These are phyloP conservation scores for Musca vetustissima DNA, from an alignment of 1,140 invertebrate species.

Conservation along the genomic window DNA sequence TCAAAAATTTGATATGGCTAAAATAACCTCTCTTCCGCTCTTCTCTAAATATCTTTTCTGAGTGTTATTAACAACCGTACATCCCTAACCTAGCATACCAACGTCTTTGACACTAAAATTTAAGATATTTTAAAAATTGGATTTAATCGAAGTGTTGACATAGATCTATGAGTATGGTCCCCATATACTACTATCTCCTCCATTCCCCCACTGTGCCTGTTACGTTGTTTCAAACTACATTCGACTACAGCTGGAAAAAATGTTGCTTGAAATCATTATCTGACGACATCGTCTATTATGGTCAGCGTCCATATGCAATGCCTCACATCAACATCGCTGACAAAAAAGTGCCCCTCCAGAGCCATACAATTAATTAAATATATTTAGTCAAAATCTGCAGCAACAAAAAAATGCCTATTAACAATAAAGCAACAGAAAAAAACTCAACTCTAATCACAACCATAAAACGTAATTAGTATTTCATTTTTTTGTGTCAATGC, in stretches of 20 bases:
- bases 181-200: no score
- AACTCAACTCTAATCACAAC: background rate
- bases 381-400: conserved; percentile 15
- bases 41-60: no score
- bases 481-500: conserved; percentile 15
- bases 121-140: no score
- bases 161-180: no score
- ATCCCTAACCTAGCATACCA: no score
- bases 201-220: background rate
- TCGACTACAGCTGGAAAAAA: background rate
- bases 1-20: no score
- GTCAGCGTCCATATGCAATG: conserved; percentile 13
- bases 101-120: no score
- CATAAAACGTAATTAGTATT: conserved; percentile 18
- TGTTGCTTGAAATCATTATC: conserved; percentile 22
- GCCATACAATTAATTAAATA: conserved; percentile 21
- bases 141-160: no score
- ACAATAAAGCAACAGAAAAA: conserved; percentile 3
- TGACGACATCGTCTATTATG: conserved; percentile 14
- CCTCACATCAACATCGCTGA: no score
- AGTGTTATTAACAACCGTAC: no score
- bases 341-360: conserved; percentile 6
- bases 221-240: background rate
- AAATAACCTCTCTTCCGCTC: no score
- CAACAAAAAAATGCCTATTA: conserved; percentile 4